Evolutionary conservation across 2,797 vertebrate species (phyloP).

Genomic region (Melanotaenia maccullochi): DNA sequence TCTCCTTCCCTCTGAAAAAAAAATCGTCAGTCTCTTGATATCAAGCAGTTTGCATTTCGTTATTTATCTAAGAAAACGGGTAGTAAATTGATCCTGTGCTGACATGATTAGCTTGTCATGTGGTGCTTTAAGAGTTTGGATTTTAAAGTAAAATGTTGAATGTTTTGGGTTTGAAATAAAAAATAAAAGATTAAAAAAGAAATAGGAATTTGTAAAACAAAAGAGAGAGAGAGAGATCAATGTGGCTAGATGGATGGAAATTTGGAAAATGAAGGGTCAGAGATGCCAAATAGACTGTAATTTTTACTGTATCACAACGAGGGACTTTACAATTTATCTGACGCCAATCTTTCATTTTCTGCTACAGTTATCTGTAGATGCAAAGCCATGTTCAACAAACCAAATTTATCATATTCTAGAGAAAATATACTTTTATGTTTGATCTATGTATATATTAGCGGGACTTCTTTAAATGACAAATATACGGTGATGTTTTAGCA

Average conservation of each 20-base stretch:
- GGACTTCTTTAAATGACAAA: slow-evolving; percentile 37
- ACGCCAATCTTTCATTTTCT: slow-evolving; percentile 27
- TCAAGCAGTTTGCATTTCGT: slow-evolving; percentile 15
- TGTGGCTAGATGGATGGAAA: slow-evolving; percentile 11
- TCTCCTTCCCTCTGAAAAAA: slow-evolving; percentile 7
- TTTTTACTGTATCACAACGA: slow-evolving; percentile 17
- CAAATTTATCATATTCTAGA: slow-evolving; percentile 39
- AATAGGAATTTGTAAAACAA: background rate
- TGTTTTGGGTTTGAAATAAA: background rate
- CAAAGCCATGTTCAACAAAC: slow-evolving; percentile 59
- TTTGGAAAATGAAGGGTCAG: slow-evolving; percentile 25
- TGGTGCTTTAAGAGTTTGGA: slow-evolving; percentile 13
- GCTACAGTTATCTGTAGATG: slow-evolving; percentile 38
- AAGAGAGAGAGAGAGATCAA: background rate
- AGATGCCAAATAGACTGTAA: slow-evolving; percentile 3
- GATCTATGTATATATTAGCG: slow-evolving; percentile 15
- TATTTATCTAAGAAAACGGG: slow-evolving; percentile 30
- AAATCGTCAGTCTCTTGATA: slow-evolving; percentile 6
- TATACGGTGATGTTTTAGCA: slow-evolving; percentile 26
- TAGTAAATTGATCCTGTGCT: slow-evolving; percentile 17
- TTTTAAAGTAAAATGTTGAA: slow-evolving; percentile 24
- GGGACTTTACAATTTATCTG: slow-evolving; percentile 10
- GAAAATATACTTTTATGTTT: slow-evolving; percentile 22
- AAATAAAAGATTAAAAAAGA: background rate
- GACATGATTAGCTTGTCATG: slow-evolving; percentile 20